Evolutionary conservation across 1,140 invertebrate species (phyloP), one percentile per base, ranked within the genome.

Genomic region (Lepidurus couesii): DNA sequence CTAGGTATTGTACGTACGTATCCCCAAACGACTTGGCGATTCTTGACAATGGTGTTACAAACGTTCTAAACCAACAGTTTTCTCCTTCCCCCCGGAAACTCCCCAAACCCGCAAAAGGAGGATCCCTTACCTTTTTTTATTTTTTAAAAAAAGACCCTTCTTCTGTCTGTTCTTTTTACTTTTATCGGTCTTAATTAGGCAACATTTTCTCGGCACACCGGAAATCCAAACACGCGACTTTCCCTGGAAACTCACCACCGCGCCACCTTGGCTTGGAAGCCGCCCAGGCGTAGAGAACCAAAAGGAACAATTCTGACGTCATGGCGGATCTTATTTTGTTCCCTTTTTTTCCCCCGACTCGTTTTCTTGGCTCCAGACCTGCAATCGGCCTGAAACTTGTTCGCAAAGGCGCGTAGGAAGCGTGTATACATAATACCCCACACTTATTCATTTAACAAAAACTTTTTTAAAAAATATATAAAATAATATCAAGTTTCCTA

Each of bases 181-280:
- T 65, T 65, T 65, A 65, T 65, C 53, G 53, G 53, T 21, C 53
- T 65, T 65, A 65, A 65, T 65, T 65, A 65, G 16, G 53, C 21
- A 65, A 65, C 53, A 65, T 65, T 65, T 65, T 65, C 53, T 65
- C 53, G 21, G 53, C 53, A 65, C n/a, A 65, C 53, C 53, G 53
- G 53, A 65, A 65, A 65, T 21, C 53, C 53, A 16, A 65, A 9
- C 53, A 65, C 53, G 53, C 53, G 53, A 65, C 53, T 65, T 65
- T 65, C 21, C 53, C 53, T 21, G 16, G 53, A 21, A 65, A 65
- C 34, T 34, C 34, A 34, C 34, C 34, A 34, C 34, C 34, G 34
- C 34, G 34, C 34, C 34, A 34, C 53, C 53, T 16, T 16, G 53
- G 16, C 53, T 65, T 65, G 53, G n/a, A 65, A 65, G 53, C 53